Conservation (phyloP, 2,888 invertebrate genomes). For the Brachylomia viminalis region DNA sequence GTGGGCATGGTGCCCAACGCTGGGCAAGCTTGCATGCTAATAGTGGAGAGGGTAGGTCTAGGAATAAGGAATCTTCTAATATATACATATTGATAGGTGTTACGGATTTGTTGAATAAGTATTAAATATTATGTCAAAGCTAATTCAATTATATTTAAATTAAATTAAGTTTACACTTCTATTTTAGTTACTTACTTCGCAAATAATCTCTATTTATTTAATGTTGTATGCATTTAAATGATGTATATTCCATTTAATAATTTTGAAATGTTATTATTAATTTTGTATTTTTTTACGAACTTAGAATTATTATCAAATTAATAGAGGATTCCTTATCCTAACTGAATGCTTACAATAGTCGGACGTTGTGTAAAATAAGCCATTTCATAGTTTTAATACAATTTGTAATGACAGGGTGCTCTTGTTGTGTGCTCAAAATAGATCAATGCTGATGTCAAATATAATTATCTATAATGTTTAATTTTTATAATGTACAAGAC, state of each 20-base stretch:
- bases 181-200: conserved; percentile 14
- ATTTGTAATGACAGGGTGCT: conserved; percentile 66
- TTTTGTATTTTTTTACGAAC: conserved; percentile 46
- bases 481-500: conserved; percentile 40
- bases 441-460: conserved; percentile 56
- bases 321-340: conserved; percentile 50
- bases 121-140: conserved; percentile 39
- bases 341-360: conserved; percentile 47
- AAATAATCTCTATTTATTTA: conserved; percentile 36
- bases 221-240: conserved; percentile 35
- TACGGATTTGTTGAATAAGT: conserved; percentile 26
- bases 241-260: conserved; percentile 21
- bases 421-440: conserved; percentile 69
- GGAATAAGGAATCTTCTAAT: conserved; percentile 50
- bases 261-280: conserved; percentile 13
- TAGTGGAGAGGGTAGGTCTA: conserved; percentile 38
- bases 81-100: not conserved
- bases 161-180: conserved; percentile 38
- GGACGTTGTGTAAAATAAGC: conserved; percentile 58
- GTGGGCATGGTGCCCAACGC: conserved; percentile 31
- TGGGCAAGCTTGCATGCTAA: conserved; percentile 55
- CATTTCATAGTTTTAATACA: conserved; percentile 66
- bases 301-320: conserved; percentile 8
- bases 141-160: conserved; percentile 23
- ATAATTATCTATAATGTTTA: conserved; percentile 24